Evolutionary conservation across 2,113 vertebrate species (phyloP).

Genomic region (Plecotus auritus): DNA sequence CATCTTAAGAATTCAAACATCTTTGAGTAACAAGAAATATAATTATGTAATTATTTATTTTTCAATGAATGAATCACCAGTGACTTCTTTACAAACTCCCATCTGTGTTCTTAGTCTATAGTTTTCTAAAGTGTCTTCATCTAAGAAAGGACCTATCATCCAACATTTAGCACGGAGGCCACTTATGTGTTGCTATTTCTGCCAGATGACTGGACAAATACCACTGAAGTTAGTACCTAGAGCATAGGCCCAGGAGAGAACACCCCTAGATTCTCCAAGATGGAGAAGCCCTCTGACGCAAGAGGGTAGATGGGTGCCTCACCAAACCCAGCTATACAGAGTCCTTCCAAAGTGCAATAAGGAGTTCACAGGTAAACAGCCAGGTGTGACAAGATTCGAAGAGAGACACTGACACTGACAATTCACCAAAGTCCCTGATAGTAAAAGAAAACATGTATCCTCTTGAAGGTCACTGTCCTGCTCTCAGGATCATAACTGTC

Average conservation of each 20-base stretch:
- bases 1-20: constrained; percentile 2
- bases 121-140: not conserved
- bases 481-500: not conserved
- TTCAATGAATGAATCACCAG: constrained; percentile 12
- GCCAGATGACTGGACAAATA: not conserved
- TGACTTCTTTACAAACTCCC: not conserved
- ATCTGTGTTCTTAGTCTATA: not conserved
- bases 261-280: not conserved
- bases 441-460: not conserved
- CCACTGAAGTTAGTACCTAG: not conserved
- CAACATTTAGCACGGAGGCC: not conserved
- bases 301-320: not conserved
- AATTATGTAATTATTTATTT: constrained; percentile 35
- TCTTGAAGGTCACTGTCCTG: not conserved
- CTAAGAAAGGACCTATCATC: constrained; percentile 1
- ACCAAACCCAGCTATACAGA: not conserved
- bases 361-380: not conserved
- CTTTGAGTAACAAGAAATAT: constrained; percentile 5
- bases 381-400: not conserved
- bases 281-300: not conserved
- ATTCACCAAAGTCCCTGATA: not conserved
- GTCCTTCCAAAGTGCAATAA: not conserved
- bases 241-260: not conserved
- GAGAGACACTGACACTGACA: not conserved
- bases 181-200: not conserved